Evolutionary conservation across 2,797 vertebrate genomes (phyloP).

Genomic region (Phrynocephalus forsythii): DNA sequence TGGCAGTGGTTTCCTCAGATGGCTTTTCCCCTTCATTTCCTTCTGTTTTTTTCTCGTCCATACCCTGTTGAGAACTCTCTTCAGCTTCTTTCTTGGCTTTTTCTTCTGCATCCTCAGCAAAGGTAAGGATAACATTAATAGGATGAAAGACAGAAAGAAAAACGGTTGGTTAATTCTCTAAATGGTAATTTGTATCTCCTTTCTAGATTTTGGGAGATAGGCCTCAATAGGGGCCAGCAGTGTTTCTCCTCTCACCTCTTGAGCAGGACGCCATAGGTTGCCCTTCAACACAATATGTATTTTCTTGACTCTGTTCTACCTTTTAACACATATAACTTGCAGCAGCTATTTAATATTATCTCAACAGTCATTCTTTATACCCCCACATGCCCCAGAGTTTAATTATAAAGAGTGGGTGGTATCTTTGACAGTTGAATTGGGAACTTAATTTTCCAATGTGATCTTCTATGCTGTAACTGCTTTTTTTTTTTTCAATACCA

Average conservation of each 20-base stretch:
- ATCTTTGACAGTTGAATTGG: not conserved
- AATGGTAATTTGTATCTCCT: conserved; percentile 17
- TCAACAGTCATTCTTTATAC: not conserved
- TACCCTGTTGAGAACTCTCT: conserved; percentile 77
- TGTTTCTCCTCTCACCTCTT: not conserved
- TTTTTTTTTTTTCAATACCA: not conserved
- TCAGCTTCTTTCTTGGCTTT: conserved; percentile 82
- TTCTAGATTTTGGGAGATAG: conserved; percentile 13
- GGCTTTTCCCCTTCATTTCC: conserved; percentile 77
- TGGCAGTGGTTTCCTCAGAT: conserved; percentile 65
- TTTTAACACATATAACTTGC: not conserved
- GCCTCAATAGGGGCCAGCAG: not conserved
- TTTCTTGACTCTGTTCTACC: no score
- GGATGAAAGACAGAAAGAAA: conserved; percentile 28
- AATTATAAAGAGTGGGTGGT: not conserved
- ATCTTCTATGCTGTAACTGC: not conserved
- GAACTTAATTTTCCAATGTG: not conserved
- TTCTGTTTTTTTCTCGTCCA: conserved; percentile 77
- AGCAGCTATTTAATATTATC: not conserved
- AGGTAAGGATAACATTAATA: conserved; percentile 14
- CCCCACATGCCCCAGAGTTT: not conserved
- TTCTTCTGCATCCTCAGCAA: conserved; percentile 84
- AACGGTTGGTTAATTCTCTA: conserved; percentile 23
- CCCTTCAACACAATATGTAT: no score
- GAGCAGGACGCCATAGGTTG: not conserved